Percentiles rank a stretch among this genome's conserved stretches.
These are phyloP conservation scores for Enoplosus armatus DNA, from an alignment of 2,797 vertebrate genomes.

Conservation along the genomic window DNA sequence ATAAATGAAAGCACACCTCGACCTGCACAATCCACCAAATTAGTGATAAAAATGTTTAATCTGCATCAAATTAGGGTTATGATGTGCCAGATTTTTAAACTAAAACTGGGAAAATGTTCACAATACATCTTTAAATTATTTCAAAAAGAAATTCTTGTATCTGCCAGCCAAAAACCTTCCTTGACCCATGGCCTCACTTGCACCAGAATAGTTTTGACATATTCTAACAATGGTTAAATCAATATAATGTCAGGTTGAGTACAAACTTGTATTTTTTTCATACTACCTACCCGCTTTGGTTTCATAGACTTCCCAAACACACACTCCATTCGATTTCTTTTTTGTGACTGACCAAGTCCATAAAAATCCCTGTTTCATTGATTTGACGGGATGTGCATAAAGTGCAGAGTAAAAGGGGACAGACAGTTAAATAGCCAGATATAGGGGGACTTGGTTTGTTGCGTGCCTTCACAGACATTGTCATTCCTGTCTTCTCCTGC, in stretches of 20 bases:
- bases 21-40: neutral
- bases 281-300: too few species aligned
- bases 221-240: neutral
- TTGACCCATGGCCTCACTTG: neutral
- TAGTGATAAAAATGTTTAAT: neutral
- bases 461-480: slow-evolving; percentile 77
- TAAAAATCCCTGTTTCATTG: slow-evolving; percentile 57
- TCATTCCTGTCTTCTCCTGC: slow-evolving; percentile 81
- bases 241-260: neutral
- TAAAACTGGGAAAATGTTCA: neutral
- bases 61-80: neutral
- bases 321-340: slow-evolving; percentile 27
- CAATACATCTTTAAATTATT: too few species aligned
- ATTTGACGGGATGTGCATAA: slow-evolving; percentile 60
- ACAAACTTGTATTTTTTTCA: too few species aligned
- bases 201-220: neutral
- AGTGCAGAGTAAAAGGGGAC: slow-evolving; percentile 58
- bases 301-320: slow-evolving; percentile 26
- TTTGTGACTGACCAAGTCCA: slow-evolving; percentile 53
- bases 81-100: neutral
- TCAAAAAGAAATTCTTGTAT: neutral
- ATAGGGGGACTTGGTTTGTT: slow-evolving; percentile 76
- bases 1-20: neutral
- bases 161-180: neutral
- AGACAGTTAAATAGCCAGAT: slow-evolving; percentile 74